Percentiles rank a stretch among this genome's conserved stretches.
These are phyloP conservation scores for Dasysyrphus tricinctus DNA, from an alignment of 2,888 invertebrate genomes.

Conservation along the genomic window DNA sequence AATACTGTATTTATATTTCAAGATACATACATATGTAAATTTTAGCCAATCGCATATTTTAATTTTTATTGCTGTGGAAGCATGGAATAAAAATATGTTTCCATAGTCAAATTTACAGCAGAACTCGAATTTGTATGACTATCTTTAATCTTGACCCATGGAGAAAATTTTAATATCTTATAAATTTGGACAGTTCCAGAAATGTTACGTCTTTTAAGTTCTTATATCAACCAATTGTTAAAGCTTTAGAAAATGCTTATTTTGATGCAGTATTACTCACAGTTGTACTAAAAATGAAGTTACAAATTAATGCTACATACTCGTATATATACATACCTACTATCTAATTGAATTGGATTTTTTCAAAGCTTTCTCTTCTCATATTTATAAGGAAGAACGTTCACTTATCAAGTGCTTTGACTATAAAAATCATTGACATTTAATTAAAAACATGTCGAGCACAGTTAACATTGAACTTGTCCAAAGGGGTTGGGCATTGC, in stretches of 20 bases:
- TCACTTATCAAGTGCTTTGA: not conserved
- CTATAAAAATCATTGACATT: not conserved
- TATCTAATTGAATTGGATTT: not conserved
- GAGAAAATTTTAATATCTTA: too few species aligned
- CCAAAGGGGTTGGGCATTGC: not conserved
- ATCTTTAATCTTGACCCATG: too few species aligned
- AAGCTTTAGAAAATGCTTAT: too few species aligned
- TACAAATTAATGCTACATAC: too few species aligned
- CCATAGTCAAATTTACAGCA: not conserved
- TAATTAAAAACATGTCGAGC: not conserved
- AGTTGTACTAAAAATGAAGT: too few species aligned
- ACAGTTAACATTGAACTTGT: slow-evolving; percentile 2
- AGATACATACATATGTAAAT: too few species aligned
- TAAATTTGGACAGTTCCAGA: too few species aligned
- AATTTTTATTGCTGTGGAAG: not conserved
- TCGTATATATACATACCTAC: too few species aligned
- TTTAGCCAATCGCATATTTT: not conserved
- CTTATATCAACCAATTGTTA: too few species aligned
- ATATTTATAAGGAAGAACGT: not conserved
- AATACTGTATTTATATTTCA: not conserved
- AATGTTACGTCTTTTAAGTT: too few species aligned
- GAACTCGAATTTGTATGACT: not conserved
- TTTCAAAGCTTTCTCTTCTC: too few species aligned
- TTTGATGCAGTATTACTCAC: too few species aligned
- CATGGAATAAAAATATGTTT: not conserved